Percentiles rank a stretch among this genome's conserved stretches.
These are phyloP conservation scores for Panagrolaimus sp. DNA, from an alignment of 1,140 invertebrate species.

Conservation along the genomic window DNA sequence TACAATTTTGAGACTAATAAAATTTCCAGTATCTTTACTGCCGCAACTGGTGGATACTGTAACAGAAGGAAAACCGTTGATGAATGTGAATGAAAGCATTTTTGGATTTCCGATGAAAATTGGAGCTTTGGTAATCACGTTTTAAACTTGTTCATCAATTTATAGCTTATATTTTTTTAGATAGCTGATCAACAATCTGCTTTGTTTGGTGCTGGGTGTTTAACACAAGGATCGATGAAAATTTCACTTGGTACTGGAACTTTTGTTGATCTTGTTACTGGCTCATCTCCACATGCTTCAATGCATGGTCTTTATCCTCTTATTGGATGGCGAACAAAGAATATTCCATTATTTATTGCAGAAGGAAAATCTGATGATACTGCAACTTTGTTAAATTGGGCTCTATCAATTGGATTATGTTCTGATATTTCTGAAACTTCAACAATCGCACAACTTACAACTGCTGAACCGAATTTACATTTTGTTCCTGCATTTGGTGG, in stretches of 20 bases:
- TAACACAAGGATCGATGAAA: conserved; percentile 74
- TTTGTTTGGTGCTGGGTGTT: conserved; percentile 83
- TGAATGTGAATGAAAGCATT: conserved; percentile 62
- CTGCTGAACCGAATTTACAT: conserved; percentile 73
- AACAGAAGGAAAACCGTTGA: conserved; percentile 67
- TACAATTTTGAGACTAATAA: conserved; percentile 64
- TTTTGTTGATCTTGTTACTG: conserved; percentile 81
- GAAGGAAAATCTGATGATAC: conserved; percentile 81
- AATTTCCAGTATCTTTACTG: conserved; percentile 69
- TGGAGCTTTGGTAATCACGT: conserved; percentile 67
- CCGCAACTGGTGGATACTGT: conserved; percentile 69
- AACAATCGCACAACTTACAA: conserved; percentile 68
- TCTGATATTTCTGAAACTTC: conserved; percentile 68
- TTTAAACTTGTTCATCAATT: too few relatives aligned
- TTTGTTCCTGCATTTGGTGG: conserved; percentile 88
- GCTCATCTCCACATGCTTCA: conserved; percentile 65
- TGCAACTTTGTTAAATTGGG: conserved; percentile 80
- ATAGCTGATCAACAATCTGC: conserved; percentile 71
- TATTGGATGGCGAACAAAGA: conserved; percentile 69
- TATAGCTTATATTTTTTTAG: conserved; percentile 56
- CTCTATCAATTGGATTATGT: conserved; percentile 68
- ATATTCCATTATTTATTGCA: conserved; percentile 68
- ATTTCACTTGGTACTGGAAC: conserved; percentile 88
- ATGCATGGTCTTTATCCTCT: conserved; percentile 76
- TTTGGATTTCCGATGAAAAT: conserved; percentile 75